Percentiles rank a stretch among this genome's conserved stretches.
Evolutionary conservation across 2,888 invertebrate species (phyloP).

Genomic region (Iphiclides podalirius): DNA sequence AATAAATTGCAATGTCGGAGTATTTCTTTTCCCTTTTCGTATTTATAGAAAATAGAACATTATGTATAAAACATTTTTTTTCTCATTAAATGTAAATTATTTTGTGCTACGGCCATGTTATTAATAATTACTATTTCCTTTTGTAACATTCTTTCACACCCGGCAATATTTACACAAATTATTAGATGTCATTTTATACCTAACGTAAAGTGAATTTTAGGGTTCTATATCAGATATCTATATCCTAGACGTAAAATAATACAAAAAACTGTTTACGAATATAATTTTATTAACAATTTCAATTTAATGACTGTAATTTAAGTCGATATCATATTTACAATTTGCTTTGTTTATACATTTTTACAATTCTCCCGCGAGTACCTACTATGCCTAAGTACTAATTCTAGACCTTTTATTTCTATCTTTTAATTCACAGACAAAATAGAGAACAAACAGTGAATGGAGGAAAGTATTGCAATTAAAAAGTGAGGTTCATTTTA

Average conservation of each 20-base stretch:
- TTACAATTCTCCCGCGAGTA: conserved; percentile 63
- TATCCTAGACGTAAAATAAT: conserved; percentile 46
- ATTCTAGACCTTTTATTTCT: conserved; percentile 35
- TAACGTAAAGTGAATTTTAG: too few relatives aligned
- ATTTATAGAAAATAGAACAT: too few relatives aligned
- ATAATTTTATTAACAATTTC: conserved; percentile 80
- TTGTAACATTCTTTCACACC: too few relatives aligned
- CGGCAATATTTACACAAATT: too few relatives aligned
- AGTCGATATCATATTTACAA: conserved; percentile 78
- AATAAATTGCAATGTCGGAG: too few relatives aligned
- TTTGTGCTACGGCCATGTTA: too few relatives aligned
- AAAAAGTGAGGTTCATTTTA: not conserved
- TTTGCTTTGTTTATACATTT: conserved; percentile 71
- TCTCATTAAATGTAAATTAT: too few relatives aligned
- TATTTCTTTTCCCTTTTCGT: too few relatives aligned
- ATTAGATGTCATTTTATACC: too few relatives aligned
- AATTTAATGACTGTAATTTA: conserved; percentile 78
- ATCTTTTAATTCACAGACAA: conserved; percentile 7
- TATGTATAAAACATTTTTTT: too few relatives aligned
- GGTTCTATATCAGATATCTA: not conserved
- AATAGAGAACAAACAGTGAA: conserved; percentile 8
- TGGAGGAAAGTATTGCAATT: conserved; percentile 5
- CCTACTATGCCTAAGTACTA: conserved; percentile 41
- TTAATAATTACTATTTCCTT: too few relatives aligned
- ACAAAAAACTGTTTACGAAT: conserved; percentile 71